Percentiles rank a stretch among this genome's conserved stretches.
phyloP scores from a whole-genome alignment of 2,113 vertebrate species.

The Dipodomys spectabilis region DNA sequence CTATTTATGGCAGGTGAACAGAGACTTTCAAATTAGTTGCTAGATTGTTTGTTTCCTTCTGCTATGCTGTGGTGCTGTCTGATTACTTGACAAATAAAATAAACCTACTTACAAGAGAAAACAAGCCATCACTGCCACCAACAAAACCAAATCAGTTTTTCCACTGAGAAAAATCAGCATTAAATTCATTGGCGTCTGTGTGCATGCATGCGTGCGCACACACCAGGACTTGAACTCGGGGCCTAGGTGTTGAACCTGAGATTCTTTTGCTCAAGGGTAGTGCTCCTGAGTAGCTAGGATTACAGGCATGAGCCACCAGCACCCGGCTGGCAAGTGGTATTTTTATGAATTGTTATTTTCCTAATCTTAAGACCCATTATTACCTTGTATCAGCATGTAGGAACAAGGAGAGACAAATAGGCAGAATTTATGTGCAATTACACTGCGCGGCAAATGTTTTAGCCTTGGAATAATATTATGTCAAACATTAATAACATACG shows the following conservation, averaged over 20 bases:
- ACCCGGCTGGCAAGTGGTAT: neutral
- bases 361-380: constrained; percentile 22
- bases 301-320: too few relatives aligned
- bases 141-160: constrained; percentile 2
- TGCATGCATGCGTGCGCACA: too few relatives aligned
- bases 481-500: constrained; percentile 57
- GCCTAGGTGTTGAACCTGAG: too few relatives aligned
- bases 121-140: neutral
- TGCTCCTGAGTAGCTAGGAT: too few relatives aligned
- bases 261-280: too few relatives aligned
- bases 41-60: neutral
- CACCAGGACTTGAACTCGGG: too few relatives aligned
- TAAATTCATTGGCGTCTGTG: neutral
- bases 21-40: neutral
- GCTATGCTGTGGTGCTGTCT: neutral
- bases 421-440: constrained; percentile 52
- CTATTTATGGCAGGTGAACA: neutral
- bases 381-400: constrained; percentile 26
- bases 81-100: neutral
- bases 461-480: constrained; percentile 33
- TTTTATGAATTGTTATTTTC: constrained; percentile 10
- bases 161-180: neutral
- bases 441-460: constrained; percentile 25
- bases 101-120: neutral
- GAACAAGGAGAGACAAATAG: neutral